Evolutionary conservation across 2,888 invertebrate species (phyloP).

Genomic region (Idaea straminata): DNA sequence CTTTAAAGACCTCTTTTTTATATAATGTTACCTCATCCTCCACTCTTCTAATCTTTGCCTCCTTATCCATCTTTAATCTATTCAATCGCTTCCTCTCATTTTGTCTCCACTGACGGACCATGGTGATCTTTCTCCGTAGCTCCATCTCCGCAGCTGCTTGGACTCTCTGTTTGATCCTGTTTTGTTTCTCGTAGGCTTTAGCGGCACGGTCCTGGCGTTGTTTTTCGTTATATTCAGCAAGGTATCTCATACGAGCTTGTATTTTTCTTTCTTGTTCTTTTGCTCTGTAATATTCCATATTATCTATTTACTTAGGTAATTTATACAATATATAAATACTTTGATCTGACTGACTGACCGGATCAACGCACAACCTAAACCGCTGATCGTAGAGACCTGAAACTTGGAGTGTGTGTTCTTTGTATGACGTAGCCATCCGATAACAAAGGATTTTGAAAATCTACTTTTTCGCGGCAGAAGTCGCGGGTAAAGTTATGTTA

Average conservation of each 20-base stretch:
- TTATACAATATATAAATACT: no score
- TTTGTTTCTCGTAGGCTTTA: constrained; percentile 54
- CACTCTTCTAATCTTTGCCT: constrained; percentile 45
- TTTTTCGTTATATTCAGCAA: constrained; percentile 61
- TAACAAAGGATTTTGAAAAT: no score
- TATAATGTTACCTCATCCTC: constrained; percentile 53
- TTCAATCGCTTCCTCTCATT: constrained; percentile 65
- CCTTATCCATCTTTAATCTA: constrained; percentile 56
- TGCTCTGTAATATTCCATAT: constrained; percentile 40
- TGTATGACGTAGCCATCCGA: no score
- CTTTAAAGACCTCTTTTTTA: background rate
- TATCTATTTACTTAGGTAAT: no score
- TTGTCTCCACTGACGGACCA: constrained; percentile 66
- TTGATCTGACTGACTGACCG: no score
- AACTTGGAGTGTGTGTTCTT: no score
- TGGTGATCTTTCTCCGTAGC: constrained; percentile 65
- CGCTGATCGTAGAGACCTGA: no score
- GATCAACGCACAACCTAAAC: no score
- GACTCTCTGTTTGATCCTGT: constrained; percentile 65
- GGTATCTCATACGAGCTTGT: constrained; percentile 58
- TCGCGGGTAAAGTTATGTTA: no score
- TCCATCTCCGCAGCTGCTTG: constrained; percentile 71
- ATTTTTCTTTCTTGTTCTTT: constrained; percentile 66
- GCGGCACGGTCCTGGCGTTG: constrained; percentile 56
- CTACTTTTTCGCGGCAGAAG: no score